Evolutionary conservation across 2,888 invertebrate genomes (phyloP).

Genomic region (Tinea trinotella): DNA sequence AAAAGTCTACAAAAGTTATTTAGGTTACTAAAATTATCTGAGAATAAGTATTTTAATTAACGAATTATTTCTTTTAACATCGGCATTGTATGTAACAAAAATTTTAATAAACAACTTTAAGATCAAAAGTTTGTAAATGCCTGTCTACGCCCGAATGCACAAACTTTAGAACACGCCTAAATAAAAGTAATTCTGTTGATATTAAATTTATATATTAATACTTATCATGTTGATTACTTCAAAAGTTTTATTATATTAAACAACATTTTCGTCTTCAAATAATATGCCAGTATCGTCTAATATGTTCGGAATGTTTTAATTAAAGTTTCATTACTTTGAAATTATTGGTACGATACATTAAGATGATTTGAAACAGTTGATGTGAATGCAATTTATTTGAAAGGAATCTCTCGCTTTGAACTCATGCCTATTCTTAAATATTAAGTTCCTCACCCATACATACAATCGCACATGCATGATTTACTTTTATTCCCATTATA

Average conservation of each 20-base stretch:
- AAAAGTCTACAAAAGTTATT: too few relatives aligned
- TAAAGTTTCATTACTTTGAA: too few relatives aligned
- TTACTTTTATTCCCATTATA: not conserved
- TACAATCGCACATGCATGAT: slow-evolving; percentile 1
- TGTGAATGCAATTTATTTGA: not conserved
- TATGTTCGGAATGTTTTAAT: too few relatives aligned
- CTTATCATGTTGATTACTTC: not conserved
- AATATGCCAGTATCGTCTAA: too few relatives aligned
- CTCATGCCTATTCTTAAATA: not conserved
- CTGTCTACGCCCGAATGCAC: not conserved
- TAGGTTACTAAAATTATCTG: too few relatives aligned
- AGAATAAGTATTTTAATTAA: slow-evolving; percentile 9
- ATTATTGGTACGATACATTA: too few relatives aligned
- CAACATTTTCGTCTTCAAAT: too few relatives aligned
- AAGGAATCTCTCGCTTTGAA: not conserved
- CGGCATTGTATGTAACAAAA: slow-evolving; percentile 12
- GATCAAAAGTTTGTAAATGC: slow-evolving; percentile 2
- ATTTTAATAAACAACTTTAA: slow-evolving; percentile 18
- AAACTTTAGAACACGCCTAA: slow-evolving; percentile 6
- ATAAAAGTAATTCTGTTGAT: not conserved
- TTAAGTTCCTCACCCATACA: not conserved
- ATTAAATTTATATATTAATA: not conserved
- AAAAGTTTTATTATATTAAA: not conserved
- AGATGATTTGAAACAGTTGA: too few relatives aligned
- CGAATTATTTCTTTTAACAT: not conserved